phyloP scores from a whole-genome alignment of 2,888 invertebrate genomes.

The Acanthosepion esculentum region DNA sequence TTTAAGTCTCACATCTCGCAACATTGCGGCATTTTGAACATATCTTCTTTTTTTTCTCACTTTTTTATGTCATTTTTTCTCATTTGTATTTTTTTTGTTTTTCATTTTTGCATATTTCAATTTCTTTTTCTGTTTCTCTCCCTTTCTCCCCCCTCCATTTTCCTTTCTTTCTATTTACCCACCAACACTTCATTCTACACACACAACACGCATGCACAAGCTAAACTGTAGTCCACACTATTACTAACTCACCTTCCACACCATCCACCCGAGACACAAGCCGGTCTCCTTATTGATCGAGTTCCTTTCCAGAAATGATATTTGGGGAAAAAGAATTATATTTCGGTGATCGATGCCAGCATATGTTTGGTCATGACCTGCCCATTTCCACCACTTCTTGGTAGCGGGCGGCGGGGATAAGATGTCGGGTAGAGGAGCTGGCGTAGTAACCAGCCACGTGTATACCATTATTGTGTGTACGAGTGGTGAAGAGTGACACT shows the following conservation, averaged over 20 bases:
- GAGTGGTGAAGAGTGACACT: background rate
- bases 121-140: background rate
- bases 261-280: background rate
- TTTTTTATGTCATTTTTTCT: background rate
- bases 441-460: background rate
- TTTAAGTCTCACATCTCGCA: background rate
- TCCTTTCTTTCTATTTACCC: background rate
- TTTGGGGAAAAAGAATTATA: background rate
- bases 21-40: background rate
- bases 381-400: background rate
- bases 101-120: background rate
- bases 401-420: too few relatives aligned
- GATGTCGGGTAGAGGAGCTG: background rate
- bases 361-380: background rate
- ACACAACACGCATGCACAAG: background rate
- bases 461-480: background rate
- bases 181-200: too few relatives aligned
- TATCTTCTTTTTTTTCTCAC: background rate
- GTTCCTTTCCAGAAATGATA: slow-evolving; percentile 11
- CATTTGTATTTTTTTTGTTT: too few relatives aligned
- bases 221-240: background rate
- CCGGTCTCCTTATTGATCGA: background rate
- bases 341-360: slow-evolving; percentile 25
- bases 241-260: background rate
- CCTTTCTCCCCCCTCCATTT: background rate